phyloP scores from a whole-genome alignment of 2,113 vertebrate species.

The Apteryx owenii region DNA sequence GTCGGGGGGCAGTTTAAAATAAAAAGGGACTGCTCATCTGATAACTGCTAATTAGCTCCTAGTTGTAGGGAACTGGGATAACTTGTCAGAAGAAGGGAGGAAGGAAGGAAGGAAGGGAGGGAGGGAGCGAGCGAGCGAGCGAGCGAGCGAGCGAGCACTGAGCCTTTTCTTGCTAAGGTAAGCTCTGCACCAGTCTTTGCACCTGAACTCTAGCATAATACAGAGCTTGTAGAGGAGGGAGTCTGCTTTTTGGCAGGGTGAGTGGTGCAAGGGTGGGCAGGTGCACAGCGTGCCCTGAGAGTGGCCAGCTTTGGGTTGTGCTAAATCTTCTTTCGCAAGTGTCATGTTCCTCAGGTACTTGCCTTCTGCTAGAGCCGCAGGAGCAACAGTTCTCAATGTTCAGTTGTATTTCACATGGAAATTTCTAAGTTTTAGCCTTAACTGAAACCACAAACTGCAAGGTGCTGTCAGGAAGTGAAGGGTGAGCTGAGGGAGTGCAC shows the following conservation, averaged over 20 bases:
- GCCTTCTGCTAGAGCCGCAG: not conserved
- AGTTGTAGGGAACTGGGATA: rapidly evolving
- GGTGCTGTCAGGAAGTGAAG: not conserved
- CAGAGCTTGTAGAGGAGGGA: rapidly evolving
- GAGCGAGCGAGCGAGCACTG: too few relatives aligned
- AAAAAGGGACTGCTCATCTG: rapidly evolving
- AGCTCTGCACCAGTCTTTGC: rapidly evolving
- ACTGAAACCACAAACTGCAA: not conserved
- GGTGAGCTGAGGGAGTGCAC: not conserved
- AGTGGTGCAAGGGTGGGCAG: rapidly evolving
- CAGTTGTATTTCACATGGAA: not conserved
- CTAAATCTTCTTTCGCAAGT: not conserved
- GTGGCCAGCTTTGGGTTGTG: too few relatives aligned
- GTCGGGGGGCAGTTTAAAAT: not conserved
- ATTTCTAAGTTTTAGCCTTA: not conserved
- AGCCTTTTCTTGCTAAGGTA: not conserved
- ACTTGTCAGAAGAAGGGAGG: rapidly evolving
- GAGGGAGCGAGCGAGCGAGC: too few relatives aligned
- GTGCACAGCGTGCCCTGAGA: rapidly evolving
- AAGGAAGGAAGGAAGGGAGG: too few relatives aligned
- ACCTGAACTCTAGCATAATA: rapidly evolving
- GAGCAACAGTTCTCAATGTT: not conserved
- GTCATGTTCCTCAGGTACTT: rapidly evolving
- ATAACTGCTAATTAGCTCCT: not conserved
- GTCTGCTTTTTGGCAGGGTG: not conserved